Evolutionary conservation across 2,113 vertebrate species (phyloP).

Genomic region (Candoia aspera): DNA sequence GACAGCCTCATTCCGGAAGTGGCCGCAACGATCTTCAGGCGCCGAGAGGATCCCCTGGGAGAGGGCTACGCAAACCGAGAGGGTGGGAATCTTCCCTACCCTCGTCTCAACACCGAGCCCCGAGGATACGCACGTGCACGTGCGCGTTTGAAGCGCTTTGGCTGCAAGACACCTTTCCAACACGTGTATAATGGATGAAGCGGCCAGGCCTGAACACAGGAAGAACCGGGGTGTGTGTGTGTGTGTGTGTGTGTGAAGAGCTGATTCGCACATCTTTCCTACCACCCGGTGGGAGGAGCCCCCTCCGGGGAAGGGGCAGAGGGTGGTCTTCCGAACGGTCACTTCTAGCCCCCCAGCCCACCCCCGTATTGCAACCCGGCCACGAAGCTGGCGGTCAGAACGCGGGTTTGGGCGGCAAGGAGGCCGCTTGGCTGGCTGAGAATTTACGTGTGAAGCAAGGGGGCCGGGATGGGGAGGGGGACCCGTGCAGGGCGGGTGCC

Average conservation of each 20-base stretch:
- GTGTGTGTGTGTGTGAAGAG: neutral
- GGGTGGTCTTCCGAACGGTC: neutral
- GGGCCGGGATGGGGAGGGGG: neutral
- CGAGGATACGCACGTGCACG: neutral
- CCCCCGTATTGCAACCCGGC: neutral
- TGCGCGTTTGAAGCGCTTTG: neutral
- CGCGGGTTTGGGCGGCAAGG: neutral
- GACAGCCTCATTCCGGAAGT: neutral
- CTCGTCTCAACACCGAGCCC: neutral
- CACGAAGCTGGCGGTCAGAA: neutral
- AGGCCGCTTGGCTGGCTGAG: neutral
- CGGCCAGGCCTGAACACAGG: neutral
- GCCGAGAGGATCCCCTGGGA: too few species aligned
- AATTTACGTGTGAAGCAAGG: neutral
- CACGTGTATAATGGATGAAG: neutral
- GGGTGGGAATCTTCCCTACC: neutral
- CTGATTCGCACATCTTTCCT: neutral
- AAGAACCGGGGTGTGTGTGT: neutral
- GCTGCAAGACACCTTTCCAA: too few species aligned
- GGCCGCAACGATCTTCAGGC: neutral
- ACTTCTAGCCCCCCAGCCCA: neutral
- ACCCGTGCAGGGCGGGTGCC: neutral
- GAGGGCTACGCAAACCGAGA: neutral
- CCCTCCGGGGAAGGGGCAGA: neutral
- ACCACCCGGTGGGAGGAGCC: neutral